phyloP scores from a whole-genome alignment of 2,888 invertebrate species.

The Ophion ventricosus region DNA sequence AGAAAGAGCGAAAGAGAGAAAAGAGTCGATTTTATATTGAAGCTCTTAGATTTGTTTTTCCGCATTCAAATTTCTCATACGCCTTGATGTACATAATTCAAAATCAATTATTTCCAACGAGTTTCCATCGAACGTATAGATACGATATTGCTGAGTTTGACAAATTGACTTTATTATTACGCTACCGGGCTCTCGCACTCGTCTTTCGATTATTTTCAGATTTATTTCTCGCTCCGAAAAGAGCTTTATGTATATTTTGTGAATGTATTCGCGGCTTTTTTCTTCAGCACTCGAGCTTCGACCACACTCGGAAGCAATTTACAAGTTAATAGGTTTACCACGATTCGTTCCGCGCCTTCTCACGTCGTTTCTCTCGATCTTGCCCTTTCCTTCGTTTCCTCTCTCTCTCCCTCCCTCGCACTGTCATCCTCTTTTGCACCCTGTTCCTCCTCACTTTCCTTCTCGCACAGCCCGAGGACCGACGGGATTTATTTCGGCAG shows the following conservation, averaged over 20 bases:
- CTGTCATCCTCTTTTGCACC: conserved; percentile 16
- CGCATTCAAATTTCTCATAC: too few species aligned
- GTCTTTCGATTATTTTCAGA: conserved; percentile 18
- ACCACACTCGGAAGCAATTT: conserved; percentile 82
- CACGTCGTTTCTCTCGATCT: conserved; percentile 66
- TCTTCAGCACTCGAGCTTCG: conserved; percentile 64
- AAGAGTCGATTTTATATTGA: not conserved
- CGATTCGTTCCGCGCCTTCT: conserved; percentile 72
- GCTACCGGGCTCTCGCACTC: conserved; percentile 17
- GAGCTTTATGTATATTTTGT: conserved; percentile 64
- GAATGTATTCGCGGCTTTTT: conserved; percentile 75
- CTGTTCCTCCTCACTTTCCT: conserved; percentile 36
- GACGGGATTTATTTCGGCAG: conserved; percentile 72
- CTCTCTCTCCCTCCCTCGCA: conserved; percentile 49
- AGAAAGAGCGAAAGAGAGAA: conserved; percentile 7
- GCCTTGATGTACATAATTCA: not conserved
- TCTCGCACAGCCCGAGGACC: conserved; percentile 43
- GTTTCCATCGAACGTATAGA: conserved; percentile 3
- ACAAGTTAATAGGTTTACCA: conserved; percentile 82
- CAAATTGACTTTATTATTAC: conserved; percentile 4
- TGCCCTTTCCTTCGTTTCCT: conserved; percentile 32
- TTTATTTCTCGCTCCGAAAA: conserved; percentile 25
- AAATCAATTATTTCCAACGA: conserved; percentile 6
- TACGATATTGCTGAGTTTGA: not conserved
- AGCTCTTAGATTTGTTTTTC: not conserved